Base-by-base conservation (phyloP, 2,888 invertebrate genomes). In the Polymixis flavicincta region DNA sequence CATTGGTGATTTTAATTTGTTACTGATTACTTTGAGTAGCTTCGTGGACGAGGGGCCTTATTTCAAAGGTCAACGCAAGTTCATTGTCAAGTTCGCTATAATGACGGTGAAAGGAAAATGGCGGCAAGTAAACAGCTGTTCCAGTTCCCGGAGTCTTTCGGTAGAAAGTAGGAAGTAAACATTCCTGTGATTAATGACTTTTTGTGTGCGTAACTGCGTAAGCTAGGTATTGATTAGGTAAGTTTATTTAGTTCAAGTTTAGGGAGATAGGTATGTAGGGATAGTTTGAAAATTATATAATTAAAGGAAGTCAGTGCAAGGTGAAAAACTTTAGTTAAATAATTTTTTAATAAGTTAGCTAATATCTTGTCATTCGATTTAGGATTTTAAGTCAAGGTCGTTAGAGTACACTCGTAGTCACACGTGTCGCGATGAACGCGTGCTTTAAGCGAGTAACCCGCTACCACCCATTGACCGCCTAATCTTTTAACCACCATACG, bases 11-110 rank as follows among this genome's bases (percentile, higher is more conserved):
- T 52, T 32, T 14, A 50, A 1, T 22, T 8, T 48, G 28, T 50
- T 22, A 5, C 22, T n/a, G 7, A 22, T 37, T 37, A 37, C 7
- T 66, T 52, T n/a, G 7, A 37, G 66, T 37, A 52, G 19, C 37
- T 4, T 66, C 37, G 37, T 66, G 32, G 19, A 32, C 32, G n/a
- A 17, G 0, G 11, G 7, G n/a, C 19, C 13, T 52, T 66, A 54
- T 37, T 50, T 13, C n/a, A 66, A 63, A 79, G 74, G 64, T 80
- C 74, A 64, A 8, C 11, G 25, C 48, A 68, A 68, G 74, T 80
- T 74, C 64, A 80, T 5, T 79, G 80, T 65, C 80, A 79, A 80
- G 68, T 74, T 68, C 32, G 42, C 59, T 37, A 37, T 45, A 25
- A 65, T 60, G 57, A 45, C 65, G 42, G 25, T 28, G 22, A 14